A percentile compares a stretch with the other conserved stretches of the same genome.
phyloP scores from a whole-genome alignment of 2,797 vertebrate species.

The Chelidonichthys spinosus region DNA sequence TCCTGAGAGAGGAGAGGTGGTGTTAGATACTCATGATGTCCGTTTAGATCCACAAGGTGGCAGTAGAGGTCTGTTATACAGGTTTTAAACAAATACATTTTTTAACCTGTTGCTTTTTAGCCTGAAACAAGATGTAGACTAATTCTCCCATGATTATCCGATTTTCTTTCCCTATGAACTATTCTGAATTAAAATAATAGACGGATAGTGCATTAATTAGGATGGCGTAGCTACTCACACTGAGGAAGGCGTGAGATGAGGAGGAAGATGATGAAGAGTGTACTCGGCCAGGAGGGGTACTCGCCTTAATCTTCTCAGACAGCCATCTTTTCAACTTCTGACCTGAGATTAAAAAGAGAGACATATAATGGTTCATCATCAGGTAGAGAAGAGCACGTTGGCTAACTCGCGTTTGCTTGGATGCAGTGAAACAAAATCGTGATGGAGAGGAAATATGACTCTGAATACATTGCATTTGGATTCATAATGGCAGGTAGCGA shows the following conservation, averaged over 20 bases:
- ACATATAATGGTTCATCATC: background rate
- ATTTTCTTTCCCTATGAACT: background rate
- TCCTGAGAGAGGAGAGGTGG: slow-evolving; percentile 60
- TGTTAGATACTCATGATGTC: background rate
- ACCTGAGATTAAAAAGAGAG: slow-evolving; percentile 47
- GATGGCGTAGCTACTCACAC: slow-evolving; percentile 63
- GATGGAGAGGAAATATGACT: too few species aligned
- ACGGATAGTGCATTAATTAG: background rate
- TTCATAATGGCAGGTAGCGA: too few species aligned
- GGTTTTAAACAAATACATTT: background rate
- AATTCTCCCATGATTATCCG: background rate
- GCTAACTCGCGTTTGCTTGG: too few species aligned
- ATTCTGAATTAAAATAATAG: background rate
- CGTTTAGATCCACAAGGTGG: slow-evolving; percentile 42
- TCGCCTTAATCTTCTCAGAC: slow-evolving; percentile 61
- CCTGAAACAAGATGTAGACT: background rate
- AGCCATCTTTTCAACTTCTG: slow-evolving; percentile 79
- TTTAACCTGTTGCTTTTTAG: background rate
- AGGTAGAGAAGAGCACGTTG: too few species aligned
- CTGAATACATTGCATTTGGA: too few species aligned
- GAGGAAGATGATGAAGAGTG: slow-evolving; percentile 57
- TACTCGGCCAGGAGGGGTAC: background rate
- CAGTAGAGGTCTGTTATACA: slow-evolving; percentile 31
- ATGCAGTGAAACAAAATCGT: too few species aligned
- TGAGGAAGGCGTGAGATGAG: slow-evolving; percentile 72